phyloP scores from a whole-genome alignment of 2,113 vertebrate genomes.

The Casuarius casuarius region DNA sequence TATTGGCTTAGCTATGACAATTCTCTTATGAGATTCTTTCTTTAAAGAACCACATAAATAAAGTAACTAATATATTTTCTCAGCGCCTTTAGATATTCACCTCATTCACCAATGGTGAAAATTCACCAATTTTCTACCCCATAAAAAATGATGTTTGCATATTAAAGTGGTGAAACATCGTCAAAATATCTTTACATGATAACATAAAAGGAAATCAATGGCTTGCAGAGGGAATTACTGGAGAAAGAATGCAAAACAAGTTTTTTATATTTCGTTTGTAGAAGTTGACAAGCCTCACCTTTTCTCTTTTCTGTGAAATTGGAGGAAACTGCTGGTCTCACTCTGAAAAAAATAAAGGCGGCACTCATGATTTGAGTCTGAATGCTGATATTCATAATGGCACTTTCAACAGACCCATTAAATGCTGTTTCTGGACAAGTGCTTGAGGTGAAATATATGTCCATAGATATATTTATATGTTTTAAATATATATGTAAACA shows the following conservation, averaged over 20 bases:
- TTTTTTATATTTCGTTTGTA: not conserved
- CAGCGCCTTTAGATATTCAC: slow-evolving; percentile 65
- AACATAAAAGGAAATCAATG: slow-evolving; percentile 40
- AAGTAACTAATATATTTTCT: slow-evolving; percentile 36
- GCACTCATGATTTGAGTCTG: not conserved
- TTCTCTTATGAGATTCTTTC: slow-evolving; percentile 44
- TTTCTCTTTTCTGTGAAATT: not conserved
- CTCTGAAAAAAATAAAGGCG: not conserved
- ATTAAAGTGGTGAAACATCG: slow-evolving; percentile 40
- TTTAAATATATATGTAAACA: not conserved
- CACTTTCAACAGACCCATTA: not conserved
- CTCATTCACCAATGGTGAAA: not conserved
- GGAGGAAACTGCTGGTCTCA: not conserved
- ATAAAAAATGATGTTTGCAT: slow-evolving; percentile 36
- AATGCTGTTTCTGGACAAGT: not conserved
- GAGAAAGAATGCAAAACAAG: not conserved
- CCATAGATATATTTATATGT: not conserved
- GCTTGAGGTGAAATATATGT: not conserved
- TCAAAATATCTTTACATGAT: slow-evolving; percentile 32
- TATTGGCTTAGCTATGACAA: not conserved
- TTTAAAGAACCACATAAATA: slow-evolving; percentile 62
- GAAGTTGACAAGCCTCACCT: not conserved
- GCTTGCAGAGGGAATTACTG: slow-evolving; percentile 34
- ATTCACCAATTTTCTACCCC: slow-evolving; percentile 47
- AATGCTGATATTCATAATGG: not conserved